A percentile compares a stretch with the other conserved stretches of the same genome.
Evolutionary conservation across 2,888 invertebrate genomes (phyloP).

Genomic region (Brachynemurus nebulosus): DNA sequence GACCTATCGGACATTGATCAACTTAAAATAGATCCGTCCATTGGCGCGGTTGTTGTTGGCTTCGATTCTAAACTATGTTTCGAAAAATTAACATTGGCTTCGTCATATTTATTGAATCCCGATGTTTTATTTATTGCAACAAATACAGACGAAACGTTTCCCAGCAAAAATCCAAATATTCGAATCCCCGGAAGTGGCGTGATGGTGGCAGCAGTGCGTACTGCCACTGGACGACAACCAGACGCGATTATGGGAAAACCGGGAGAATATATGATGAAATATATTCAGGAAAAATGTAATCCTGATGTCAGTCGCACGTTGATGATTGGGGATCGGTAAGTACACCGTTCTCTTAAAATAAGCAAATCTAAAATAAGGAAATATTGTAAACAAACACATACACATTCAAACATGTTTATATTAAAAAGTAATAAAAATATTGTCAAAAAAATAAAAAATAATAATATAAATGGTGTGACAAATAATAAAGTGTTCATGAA

Average conservation of each 20-base stretch:
- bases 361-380: too few species aligned
- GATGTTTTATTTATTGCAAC: slow-evolving; percentile 79
- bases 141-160: slow-evolving; percentile 84
- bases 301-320: slow-evolving; percentile 69
- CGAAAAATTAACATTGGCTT: slow-evolving; percentile 82
- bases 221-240: slow-evolving; percentile 67
- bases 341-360: too few species aligned
- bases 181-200: slow-evolving; percentile 70
- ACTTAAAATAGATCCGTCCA: slow-evolving; percentile 54
- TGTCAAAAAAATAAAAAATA: too few species aligned
- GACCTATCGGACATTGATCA: slow-evolving; percentile 38
- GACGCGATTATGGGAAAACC: slow-evolving; percentile 78
- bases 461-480: too few species aligned
- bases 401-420: too few species aligned
- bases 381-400: too few species aligned
- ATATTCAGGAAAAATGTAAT: slow-evolving; percentile 49
- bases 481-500: too few species aligned
- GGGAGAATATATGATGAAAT: slow-evolving; percentile 63
- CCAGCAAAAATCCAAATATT: slow-evolving; percentile 33
- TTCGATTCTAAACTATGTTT: slow-evolving; percentile 89
- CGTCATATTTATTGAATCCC: slow-evolving; percentile 68
- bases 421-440: too few species aligned
- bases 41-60: slow-evolving; percentile 90
- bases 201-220: slow-evolving; percentile 72
- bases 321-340: slow-evolving; percentile 83